Base-by-base conservation (phyloP, 2,888 invertebrate genomes). In the Siphonodentalium dalli region DNA sequence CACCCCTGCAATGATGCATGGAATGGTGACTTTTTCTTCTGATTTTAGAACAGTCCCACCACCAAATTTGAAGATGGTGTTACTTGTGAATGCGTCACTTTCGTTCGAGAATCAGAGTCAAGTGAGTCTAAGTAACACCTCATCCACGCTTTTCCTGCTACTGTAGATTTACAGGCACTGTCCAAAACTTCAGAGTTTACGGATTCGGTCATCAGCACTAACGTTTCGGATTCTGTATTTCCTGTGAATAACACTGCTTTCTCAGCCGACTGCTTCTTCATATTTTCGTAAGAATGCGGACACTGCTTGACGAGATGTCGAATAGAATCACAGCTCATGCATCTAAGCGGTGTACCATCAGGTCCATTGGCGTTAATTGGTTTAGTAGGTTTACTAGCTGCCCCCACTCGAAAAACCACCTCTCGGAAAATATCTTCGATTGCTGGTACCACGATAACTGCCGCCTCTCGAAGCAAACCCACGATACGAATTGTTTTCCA, bases 291-390 rank as follows among this genome's bases (percentile, higher is more conserved):
- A 15, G 38, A 38, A 47, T 47, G 28, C 1, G 38, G 47, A 47
- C 38, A 47, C 5, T 37, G n/a, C 7, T 24, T 23, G 15, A 37
- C 38, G 7, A 47, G 11, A 28, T 47, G 47, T 11, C 26, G 24
- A 11, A 38, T 24, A 3, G 47, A 47, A 9, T 28, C 38, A 28
- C 39, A 38, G 4, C 23, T 37, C 18, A 26, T 21, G 29, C n/a
- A n/a, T n/a, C n/a, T n/a, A n/a, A n/a, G n/a, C n/a, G 39, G 47
- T 8, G 27, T 13, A 13, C 47, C 47, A 47, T 47, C 37, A 27
- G 39, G 20, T 24, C 47, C 37, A 24, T 28, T 13, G 18, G 47
- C 27, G 18, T 47, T 47, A 15, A 37, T 37, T 7, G 9, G 18
- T 31, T 46, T 46, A 23, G 44, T n/a, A 11, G 20, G 2, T n/a